These are phyloP conservation scores for Plodia interpunctella DNA, from an alignment of 1,140 invertebrate genomes.

Conservation along the genomic window DNA sequence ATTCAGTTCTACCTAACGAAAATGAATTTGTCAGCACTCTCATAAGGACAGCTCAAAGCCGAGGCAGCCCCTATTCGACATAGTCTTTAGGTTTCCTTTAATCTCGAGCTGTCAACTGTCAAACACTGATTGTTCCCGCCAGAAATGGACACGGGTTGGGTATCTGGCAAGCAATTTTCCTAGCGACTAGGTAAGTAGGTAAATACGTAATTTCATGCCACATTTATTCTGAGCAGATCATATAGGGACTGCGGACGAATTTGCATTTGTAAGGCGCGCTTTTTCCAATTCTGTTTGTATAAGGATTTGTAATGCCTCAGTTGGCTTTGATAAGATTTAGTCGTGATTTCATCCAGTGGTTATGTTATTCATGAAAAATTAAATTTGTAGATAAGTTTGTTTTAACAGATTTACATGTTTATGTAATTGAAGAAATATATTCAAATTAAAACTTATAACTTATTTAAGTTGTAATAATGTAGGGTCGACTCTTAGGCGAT, in stretches of 20 bases:
- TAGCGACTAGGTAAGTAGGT: conserved; percentile 63
- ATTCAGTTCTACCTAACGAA: no score
- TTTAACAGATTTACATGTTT: no score
- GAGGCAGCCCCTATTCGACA: neutral
- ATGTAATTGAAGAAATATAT: no score
- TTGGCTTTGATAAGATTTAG: conserved; percentile 2
- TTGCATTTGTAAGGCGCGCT: conserved; percentile 30
- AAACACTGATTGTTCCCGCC: conserved; percentile 2
- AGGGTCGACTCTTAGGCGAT: no score
- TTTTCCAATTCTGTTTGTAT: conserved; percentile 6
- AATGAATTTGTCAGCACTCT: no score
- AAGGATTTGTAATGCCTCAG: conserved; percentile 5
- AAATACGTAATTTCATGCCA: conserved; percentile 66
- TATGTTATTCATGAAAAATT: neutral
- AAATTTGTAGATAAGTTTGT: neutral
- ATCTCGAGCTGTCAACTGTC: neutral
- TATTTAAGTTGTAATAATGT: no score
- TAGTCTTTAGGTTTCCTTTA: neutral
- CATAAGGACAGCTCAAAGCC: no score
- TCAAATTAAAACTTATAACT: no score
- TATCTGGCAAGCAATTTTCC: conserved; percentile 62
- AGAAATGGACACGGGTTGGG: conserved; percentile 41
- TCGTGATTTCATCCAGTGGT: neutral
- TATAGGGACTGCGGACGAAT: conserved; percentile 29
- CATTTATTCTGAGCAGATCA: conserved; percentile 57